Conservation (phyloP, 2,797 vertebrate genomes). For the Euphonia xanthogaster region DNA sequence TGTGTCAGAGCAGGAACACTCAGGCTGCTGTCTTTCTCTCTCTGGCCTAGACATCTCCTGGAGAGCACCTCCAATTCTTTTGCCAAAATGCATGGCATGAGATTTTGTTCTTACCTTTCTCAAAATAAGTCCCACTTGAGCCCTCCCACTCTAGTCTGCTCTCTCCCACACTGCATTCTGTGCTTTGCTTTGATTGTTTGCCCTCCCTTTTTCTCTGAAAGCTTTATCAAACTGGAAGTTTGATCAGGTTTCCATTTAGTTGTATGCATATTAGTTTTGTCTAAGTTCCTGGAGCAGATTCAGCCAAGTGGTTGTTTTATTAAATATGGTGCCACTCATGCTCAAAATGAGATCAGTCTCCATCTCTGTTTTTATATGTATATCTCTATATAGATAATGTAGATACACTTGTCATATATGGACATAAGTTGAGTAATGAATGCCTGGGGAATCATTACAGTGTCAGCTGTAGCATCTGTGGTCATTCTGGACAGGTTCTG, state of each 20-base stretch:
- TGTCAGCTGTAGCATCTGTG: background rate
- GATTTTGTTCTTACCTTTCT: background rate
- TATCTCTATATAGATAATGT: background rate
- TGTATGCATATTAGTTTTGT: background rate
- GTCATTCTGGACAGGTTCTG: background rate
- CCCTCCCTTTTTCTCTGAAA: background rate
- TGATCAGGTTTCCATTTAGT: background rate
- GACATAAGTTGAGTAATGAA: background rate
- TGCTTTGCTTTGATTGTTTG: background rate
- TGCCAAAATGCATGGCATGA: rapidly evolving
- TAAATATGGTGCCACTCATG: background rate
- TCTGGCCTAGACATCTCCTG: background rate
- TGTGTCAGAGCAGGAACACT: background rate
- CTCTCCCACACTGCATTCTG: background rate
- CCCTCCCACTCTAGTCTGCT: background rate
- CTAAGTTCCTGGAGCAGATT: background rate
- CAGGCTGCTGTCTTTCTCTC: background rate
- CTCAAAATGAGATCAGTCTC: background rate
- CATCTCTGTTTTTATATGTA: background rate
- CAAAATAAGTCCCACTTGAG: background rate
- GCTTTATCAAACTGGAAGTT: background rate
- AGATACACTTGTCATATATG: background rate
- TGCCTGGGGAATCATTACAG: background rate
- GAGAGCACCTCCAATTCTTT: background rate
- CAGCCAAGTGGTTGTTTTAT: background rate